Evolutionary conservation across 2,888 invertebrate genomes (phyloP).

Genomic region (Papilio elwesi): DNA sequence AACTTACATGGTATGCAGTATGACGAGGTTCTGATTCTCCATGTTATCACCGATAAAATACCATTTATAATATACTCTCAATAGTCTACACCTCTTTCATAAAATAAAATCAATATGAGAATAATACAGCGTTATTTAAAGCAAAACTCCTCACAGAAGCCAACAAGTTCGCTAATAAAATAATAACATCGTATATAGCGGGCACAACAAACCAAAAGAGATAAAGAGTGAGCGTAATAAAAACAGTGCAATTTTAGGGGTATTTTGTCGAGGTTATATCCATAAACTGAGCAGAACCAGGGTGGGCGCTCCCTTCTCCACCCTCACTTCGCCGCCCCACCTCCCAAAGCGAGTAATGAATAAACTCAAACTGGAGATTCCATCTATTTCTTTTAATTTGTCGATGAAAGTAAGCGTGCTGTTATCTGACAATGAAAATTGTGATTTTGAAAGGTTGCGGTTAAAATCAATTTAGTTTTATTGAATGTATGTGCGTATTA

Average conservation of each 20-base stretch:
- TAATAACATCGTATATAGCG: constrained; percentile 78
- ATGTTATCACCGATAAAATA: no score
- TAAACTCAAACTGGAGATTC: constrained; percentile 80
- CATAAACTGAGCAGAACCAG: constrained; percentile 75
- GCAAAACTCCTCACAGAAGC: constrained; percentile 40
- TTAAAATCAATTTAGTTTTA: constrained; percentile 10
- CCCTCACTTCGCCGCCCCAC: constrained; percentile 45
- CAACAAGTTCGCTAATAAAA: constrained; percentile 72
- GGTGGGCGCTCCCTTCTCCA: constrained; percentile 50
- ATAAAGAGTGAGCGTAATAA: constrained; percentile 83
- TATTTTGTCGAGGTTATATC: constrained; percentile 85
- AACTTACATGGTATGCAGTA: no score
- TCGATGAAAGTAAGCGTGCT: constrained; percentile 74
- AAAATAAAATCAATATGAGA: constrained; percentile 19
- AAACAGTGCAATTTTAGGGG: constrained; percentile 85
- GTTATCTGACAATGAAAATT: constrained; percentile 48
- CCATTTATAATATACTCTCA: no score
- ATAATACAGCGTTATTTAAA: constrained; percentile 35
- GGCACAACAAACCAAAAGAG: constrained; percentile 80
- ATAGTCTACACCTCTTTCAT: neutral
- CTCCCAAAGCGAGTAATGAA: constrained; percentile 76
- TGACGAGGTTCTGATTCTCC: no score
- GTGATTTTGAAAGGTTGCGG: constrained; percentile 27
- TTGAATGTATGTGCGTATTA: neutral
- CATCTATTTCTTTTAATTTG: constrained; percentile 78